phyloP scores from a whole-genome alignment of 2,113 vertebrate genomes.

The Harpagus bidentatus region DNA sequence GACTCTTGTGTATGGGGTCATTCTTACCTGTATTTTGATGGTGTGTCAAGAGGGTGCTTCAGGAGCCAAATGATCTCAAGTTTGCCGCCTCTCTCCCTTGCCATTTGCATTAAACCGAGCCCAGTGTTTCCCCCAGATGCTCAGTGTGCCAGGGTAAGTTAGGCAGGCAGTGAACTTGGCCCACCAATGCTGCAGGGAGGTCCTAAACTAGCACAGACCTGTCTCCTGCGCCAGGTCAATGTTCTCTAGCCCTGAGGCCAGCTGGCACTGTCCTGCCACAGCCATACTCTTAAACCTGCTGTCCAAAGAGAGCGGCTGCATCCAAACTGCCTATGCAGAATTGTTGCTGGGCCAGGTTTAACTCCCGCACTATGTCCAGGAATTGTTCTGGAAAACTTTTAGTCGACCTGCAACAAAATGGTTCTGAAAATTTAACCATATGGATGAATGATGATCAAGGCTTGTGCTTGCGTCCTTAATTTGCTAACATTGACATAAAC shows the following conservation, averaged over 20 bases:
- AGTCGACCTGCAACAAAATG: not conserved
- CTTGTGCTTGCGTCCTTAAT: not conserved
- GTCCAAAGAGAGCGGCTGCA: not conserved
- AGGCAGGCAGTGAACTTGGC: not conserved
- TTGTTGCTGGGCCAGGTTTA: not conserved
- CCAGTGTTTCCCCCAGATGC: not conserved
- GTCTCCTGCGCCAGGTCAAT: not conserved
- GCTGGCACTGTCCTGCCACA: not conserved
- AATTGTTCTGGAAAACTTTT: not conserved
- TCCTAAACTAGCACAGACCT: not conserved
- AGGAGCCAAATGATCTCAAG: not conserved
- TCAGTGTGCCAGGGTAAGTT: not conserved
- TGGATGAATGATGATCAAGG: not conserved
- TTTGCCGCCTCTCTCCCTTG: not conserved
- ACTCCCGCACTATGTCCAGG: not conserved
- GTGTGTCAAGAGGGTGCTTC: not conserved
- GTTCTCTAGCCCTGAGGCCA: slow-evolving; percentile 4
- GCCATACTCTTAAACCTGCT: not conserved
- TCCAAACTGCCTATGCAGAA: not conserved
- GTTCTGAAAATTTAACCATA: not conserved
- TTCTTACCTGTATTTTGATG: not conserved
- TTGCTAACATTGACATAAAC: fast-evolving
- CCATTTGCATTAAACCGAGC: not conserved
- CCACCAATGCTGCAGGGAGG: not conserved
- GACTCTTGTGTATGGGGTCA: not conserved